These are phyloP conservation scores for Bambusicola thoracicus DNA, from an alignment of 2,113 vertebrate genomes.

Conservation along the genomic window DNA sequence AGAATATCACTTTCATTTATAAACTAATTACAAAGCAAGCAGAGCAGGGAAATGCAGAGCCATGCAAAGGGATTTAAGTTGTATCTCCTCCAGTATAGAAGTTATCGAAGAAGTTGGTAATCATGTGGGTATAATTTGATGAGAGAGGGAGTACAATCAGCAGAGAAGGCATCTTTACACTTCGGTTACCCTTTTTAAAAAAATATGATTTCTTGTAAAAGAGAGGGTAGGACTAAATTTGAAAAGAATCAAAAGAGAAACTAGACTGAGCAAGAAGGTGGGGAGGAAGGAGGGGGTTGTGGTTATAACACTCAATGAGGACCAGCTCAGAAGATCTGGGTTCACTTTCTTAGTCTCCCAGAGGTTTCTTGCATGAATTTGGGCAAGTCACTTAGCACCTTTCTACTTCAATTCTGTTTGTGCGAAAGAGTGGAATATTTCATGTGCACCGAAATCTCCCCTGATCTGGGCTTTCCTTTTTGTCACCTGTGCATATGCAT, in stretches of 20 bases:
- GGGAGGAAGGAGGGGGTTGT: constrained; percentile 40
- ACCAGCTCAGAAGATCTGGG: neutral
- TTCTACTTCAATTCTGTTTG: neutral
- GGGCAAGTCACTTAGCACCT: neutral
- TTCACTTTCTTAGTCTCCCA: constrained; percentile 14
- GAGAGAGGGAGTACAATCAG: neutral
- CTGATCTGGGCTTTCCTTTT: neutral
- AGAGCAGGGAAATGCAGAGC: neutral
- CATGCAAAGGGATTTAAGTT: neutral
- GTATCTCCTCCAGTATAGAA: neutral
- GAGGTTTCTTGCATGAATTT: neutral
- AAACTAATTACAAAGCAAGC: neutral
- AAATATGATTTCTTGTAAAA: constrained; percentile 61
- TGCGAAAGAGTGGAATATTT: neutral
- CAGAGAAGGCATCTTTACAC: constrained; percentile 23
- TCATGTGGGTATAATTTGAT: neutral
- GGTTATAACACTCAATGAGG: constrained; percentile 38
- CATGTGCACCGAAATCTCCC: neutral
- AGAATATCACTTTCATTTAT: neutral
- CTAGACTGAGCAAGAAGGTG: neutral
- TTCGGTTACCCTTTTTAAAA: neutral
- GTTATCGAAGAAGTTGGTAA: neutral
- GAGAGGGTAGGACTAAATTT: constrained; percentile 56
- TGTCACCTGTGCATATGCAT: neutral
- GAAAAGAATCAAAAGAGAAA: constrained; percentile 57